These are phyloP conservation scores for Anguilla obscura DNA, from an alignment of 2,797 vertebrate species.

Conservation along the genomic window DNA sequence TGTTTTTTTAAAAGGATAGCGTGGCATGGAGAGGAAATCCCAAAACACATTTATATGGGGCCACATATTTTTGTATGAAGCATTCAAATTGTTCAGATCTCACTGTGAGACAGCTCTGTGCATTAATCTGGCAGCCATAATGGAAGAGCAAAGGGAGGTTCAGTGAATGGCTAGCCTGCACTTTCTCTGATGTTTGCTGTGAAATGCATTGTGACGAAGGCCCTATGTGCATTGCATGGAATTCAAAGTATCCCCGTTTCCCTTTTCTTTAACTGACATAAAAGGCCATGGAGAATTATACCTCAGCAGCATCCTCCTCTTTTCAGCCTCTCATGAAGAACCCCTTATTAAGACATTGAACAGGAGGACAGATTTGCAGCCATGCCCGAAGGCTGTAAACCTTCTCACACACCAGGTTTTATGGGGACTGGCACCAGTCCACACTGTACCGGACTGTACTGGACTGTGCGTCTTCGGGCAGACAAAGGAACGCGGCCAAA, in stretches of 20 bases:
- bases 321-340: conserved; percentile 99
- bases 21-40: conserved; percentile 27
- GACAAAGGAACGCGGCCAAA: neutral
- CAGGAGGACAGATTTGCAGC: neutral
- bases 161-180: neutral
- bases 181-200: neutral
- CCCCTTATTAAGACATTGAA: conserved; percentile 44
- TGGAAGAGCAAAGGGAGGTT: neutral
- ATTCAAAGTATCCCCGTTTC: conserved; percentile 50
- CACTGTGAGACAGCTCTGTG: neutral
- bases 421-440: neutral
- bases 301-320: conserved; percentile 97
- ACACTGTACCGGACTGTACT: conserved; percentile 5
- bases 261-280: conserved; percentile 63
- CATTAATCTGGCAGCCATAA: neutral
- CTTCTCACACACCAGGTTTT: conserved; percentile 9
- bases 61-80: neutral
- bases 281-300: conserved; percentile 87
- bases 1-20: neutral
- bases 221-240: conserved; percentile 27
- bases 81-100: neutral
- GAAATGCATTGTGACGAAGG: neutral
- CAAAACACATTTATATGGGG: neutral
- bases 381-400: neutral
- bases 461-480: neutral